Conservation (phyloP, 2,888 invertebrate genomes). For the Nemoura dubitans region DNA sequence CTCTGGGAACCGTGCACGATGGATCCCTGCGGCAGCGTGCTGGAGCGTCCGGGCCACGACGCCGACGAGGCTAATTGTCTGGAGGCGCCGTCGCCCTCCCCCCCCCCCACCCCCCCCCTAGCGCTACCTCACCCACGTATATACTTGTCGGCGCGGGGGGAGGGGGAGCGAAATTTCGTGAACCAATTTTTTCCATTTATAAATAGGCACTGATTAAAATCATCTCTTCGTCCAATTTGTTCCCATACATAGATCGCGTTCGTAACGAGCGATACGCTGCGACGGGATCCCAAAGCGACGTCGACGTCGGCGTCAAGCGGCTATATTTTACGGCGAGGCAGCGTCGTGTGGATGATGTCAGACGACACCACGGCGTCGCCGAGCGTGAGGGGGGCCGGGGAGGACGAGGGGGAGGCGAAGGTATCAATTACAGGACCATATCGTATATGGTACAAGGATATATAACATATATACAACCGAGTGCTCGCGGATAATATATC, state of each 20-base stretch:
- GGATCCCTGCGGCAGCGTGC: neutral
- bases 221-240: neutral
- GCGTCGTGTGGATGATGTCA: constrained; percentile 19
- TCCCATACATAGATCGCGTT: neutral
- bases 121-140: neutral
- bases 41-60: neutral
- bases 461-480: no score
- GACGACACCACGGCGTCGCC: constrained; percentile 44
- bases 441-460: constrained; percentile 41
- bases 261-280: neutral
- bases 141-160: no score
- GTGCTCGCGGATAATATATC: constrained; percentile 49
- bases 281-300: neutral
- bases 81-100: neutral
- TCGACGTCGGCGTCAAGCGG: neutral
- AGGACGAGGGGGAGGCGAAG: constrained; percentile 44
- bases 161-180: neutral
- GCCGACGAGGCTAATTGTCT: neutral
- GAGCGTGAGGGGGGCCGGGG: constrained; percentile 49
- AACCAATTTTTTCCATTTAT: neutral
- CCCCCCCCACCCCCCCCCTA: neutral
- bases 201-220: neutral
- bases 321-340: neutral
- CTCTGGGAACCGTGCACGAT: neutral
- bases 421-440: constrained; percentile 49